Evolutionary conservation across 2,797 vertebrate genomes (phyloP).

Genomic region (Erpetoichthys calabaricus): DNA sequence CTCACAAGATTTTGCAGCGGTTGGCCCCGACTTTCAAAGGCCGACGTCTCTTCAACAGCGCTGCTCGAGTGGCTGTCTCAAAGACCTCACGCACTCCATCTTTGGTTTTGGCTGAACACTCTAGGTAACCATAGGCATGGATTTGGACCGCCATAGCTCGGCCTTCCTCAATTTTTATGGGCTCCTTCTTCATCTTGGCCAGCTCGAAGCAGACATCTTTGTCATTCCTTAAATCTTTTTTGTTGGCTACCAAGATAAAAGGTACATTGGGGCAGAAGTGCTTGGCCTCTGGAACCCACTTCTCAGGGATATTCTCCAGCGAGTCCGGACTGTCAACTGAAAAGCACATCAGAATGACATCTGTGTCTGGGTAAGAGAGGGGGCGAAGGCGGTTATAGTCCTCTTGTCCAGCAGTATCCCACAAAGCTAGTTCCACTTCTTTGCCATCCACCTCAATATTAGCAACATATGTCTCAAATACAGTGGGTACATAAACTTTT

Average conservation of each 20-base stretch:
- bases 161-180: neutral
- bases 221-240: conserved; percentile 4
- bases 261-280: conserved; percentile 7
- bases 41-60: neutral
- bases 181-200: conserved; percentile 4
- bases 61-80: conserved; percentile 3
- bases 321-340: conserved; percentile 7
- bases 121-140: conserved; percentile 1
- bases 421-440: conserved; percentile 4
- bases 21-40: too few species aligned
- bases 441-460: conserved; percentile 7
- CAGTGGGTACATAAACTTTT: conserved; percentile 1
- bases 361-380: conserved; percentile 5
- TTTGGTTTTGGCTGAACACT: neutral
- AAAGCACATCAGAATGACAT: conserved; percentile 7
- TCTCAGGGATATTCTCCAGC: conserved; percentile 3
- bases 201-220: neutral
- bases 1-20: too few species aligned
- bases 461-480: conserved; percentile 5
- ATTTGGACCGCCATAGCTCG: conserved; percentile 1
- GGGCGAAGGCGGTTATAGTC: neutral
- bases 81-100: neutral
- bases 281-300: conserved; percentile 3
- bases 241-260: conserved; percentile 4
- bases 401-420: conserved; percentile 5